Percentiles rank a stretch among this genome's conserved stretches.
These are phyloP conservation scores for Microctonus hyperodae DNA, from an alignment of 2,888 invertebrate species.

Conservation along the genomic window DNA sequence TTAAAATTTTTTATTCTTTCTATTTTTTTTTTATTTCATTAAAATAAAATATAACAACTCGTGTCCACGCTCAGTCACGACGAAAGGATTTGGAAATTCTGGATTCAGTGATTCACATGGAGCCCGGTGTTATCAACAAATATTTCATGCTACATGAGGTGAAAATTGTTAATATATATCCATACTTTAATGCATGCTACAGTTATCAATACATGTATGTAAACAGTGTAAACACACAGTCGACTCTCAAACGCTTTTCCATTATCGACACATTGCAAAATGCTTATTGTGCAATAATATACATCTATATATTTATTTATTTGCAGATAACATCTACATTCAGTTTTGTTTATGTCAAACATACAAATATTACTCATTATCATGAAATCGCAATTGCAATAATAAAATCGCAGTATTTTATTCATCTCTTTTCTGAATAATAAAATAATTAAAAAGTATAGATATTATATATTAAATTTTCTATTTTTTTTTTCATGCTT, in stretches of 20 bases:
- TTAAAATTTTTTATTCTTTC: not conserved
- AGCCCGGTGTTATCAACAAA: slow-evolving; percentile 31
- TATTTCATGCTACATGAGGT: slow-evolving; percentile 43
- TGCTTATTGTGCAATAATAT: no score
- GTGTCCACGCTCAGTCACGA: not conserved
- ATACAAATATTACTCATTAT: not conserved
- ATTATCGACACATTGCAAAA: no score
- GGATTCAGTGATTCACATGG: not conserved
- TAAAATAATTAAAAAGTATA: no score
- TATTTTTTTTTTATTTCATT: not conserved
- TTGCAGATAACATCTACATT: not conserved
- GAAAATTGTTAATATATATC: slow-evolving; percentile 33
- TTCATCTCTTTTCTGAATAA: no score
- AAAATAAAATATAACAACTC: not conserved
- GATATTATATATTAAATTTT: no score
- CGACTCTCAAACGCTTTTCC: not conserved
- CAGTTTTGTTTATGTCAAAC: not conserved
- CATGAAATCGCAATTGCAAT: not conserved
- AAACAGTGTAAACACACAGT: no score
- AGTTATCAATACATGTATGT: not conserved
- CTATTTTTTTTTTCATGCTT: no score
- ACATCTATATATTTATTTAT: not conserved
- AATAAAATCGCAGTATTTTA: not conserved
- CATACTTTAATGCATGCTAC: not conserved
- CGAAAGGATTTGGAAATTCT: not conserved